phyloP scores from a whole-genome alignment of 2,113 vertebrate genomes.

The Picathartes gymnocephalus region DNA sequence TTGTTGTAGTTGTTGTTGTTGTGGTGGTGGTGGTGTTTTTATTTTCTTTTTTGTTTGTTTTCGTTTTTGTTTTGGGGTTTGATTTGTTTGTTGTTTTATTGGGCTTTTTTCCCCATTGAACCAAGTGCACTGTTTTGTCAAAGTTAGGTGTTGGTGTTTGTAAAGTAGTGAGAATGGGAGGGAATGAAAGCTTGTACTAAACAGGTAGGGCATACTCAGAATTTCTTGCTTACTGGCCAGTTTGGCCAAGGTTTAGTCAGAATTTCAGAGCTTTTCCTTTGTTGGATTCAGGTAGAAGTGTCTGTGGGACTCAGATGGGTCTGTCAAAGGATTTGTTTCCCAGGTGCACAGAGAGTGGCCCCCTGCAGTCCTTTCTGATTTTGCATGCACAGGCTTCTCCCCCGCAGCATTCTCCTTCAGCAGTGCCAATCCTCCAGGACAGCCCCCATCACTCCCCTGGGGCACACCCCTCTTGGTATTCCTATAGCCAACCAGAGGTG shows the following conservation, averaged over 20 bases:
- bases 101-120: neutral
- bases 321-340: neutral
- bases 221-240: neutral
- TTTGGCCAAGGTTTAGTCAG: neutral
- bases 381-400: neutral
- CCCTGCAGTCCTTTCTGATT: neutral
- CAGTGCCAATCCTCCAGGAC: neutral
- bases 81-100: no score
- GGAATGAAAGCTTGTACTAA: neutral
- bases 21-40: no score
- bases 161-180: neutral
- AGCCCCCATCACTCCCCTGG: neutral
- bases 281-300: neutral
- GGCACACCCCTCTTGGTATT: neutral
- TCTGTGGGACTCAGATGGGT: neutral
- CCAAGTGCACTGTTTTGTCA: neutral
- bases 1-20: no score
- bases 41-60: no score
- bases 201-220: neutral
- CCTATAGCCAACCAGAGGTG: rapidly evolving
- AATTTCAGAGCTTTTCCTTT: neutral
- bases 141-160: neutral
- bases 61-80: rapidly evolving
- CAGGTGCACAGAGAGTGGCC: rapidly evolving
- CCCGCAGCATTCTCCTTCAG: neutral